Base-by-base conservation (phyloP, 2,797 vertebrate species). In the Pseudochirops corinnae region DNA sequence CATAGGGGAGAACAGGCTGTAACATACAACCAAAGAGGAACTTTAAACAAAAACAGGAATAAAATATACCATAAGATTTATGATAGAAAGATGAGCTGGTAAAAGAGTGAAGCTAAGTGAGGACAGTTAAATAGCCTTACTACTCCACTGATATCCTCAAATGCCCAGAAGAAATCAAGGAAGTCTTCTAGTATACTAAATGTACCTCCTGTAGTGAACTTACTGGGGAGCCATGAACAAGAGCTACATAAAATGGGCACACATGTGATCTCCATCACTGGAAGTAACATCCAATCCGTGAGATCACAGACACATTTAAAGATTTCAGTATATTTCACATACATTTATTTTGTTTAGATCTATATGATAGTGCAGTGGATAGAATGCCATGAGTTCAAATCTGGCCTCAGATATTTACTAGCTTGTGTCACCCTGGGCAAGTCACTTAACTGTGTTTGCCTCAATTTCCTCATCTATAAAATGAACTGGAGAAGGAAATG, bases 371-470 rank as follows among this genome's bases (percentile, higher is more conserved):
- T 46, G 33, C 13, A 29, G 74, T 1, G 16, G 1, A 29, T 0
- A 0, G 0, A 29, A 14, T 0, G 0, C 24, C 0, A 6, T 39
- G 46, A 46, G 29, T 18, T 0, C 94, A 94, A 96, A n/a, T 29
- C 87, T 57, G 50, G 39, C 14, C 56, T 91, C 31, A 55, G 52
- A 24, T 33, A 18, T 92, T 39, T 55, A 26, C 39, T 14, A 62
- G 67, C 91, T 46, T 93, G 55, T 82, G 93, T 57, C 67, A 91
- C 92, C 13, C 26, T 7, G 82, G 33, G 39, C 14, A 90, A 95
- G n/a, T 91, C 12, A 7, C 28, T 52, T 31, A 93, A 56, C 74
- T 6, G 90, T 93, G 90, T 87, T 91, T 93, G 31, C 31, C 52
- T 92, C 52, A 39, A 46, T 92, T 91, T 90, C 52, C 91, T 91